Base-by-base conservation (phyloP, 2,113 vertebrate species). In the Setophaga coronata region DNA sequence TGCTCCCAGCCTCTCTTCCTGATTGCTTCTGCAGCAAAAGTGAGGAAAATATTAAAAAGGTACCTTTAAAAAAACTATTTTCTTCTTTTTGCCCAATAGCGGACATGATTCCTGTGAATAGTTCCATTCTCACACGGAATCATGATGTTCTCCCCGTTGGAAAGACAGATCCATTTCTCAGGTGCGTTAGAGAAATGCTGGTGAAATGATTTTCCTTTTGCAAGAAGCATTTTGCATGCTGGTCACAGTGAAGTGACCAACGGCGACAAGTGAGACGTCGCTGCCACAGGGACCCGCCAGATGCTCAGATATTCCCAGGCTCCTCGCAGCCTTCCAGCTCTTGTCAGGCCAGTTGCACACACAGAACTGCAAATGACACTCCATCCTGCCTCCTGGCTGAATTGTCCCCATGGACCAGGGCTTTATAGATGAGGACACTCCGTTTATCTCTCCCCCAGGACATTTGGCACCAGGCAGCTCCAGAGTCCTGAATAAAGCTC, bases 191-290 rank as follows among this genome's bases (percentile, higher is more conserved):
- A 62, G 71, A 80, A 83, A 80, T 17, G 36, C 36, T 65, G 54
- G 23, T 31, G 34, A 70, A 67, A 42, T 24, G 29, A 21, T 93
- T 28, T 84, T 61, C 1, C 0, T 50, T 82, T 86, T 86, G 74
- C 66, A 69, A 48, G 50, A 77, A 48, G 11, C 69, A 15, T 92
- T 91, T 95, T 93, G 58, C 82, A 80, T 3, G 8, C 85, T 72
- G 82, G 71, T 92, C 82, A 77, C 85, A 88, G 66, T 40, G 76
- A 92, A 53, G 51, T 61, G 90, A 96, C 88, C 71, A 26, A 42
- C 89, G 86, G 88, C 1, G 25, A 89, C 90, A 90, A 69, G 76
- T 16, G 95, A 86, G 82, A 61, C 25, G 1, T 23, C 2, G 23
- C 58, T 77, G 91, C 80, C 2, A 0, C 76, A 92, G 87, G 80